These are phyloP conservation scores for Coleophora flavipennella DNA, from an alignment of 2,888 invertebrate species.

Conservation along the genomic window DNA sequence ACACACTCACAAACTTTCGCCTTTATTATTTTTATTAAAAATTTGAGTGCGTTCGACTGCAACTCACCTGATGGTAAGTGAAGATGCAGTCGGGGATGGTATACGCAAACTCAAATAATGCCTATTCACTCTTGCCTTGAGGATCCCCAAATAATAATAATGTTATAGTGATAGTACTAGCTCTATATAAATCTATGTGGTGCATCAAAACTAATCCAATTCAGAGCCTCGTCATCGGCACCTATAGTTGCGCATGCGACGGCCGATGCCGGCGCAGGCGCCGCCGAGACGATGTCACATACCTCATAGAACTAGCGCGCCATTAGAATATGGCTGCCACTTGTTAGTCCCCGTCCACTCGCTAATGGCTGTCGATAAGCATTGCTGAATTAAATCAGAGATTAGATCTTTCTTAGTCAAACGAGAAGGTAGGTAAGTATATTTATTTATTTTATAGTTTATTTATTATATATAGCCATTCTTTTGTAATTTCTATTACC, in stretches of 20 bases:
- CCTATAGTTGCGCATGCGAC: slow-evolving; percentile 23
- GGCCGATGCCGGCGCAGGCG: slow-evolving; percentile 12
- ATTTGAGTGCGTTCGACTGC: too few species aligned
- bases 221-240: slow-evolving; percentile 15
- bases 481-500: too few species aligned
- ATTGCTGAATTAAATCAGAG: not conserved
- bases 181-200: slow-evolving; percentile 14
- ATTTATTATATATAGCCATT: too few species aligned
- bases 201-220: slow-evolving; percentile 23
- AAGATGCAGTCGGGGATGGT: too few species aligned
- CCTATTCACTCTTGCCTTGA: too few species aligned
- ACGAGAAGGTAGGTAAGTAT: too few species aligned
- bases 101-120: too few species aligned
- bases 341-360: not conserved
- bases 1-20: not conserved
- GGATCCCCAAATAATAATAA: too few species aligned
- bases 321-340: not conserved
- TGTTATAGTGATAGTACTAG: slow-evolving; percentile 13
- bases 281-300: slow-evolving; percentile 24
- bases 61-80: too few species aligned
- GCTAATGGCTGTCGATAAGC: not conserved
- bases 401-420: too few species aligned
- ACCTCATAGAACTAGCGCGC: slow-evolving; percentile 15
- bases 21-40: not conserved
- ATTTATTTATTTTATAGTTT: too few species aligned